Percentiles rank a stretch among this genome's conserved stretches.
phyloP scores from a whole-genome alignment of 2,797 vertebrate genomes.

The Gila robusta region DNA sequence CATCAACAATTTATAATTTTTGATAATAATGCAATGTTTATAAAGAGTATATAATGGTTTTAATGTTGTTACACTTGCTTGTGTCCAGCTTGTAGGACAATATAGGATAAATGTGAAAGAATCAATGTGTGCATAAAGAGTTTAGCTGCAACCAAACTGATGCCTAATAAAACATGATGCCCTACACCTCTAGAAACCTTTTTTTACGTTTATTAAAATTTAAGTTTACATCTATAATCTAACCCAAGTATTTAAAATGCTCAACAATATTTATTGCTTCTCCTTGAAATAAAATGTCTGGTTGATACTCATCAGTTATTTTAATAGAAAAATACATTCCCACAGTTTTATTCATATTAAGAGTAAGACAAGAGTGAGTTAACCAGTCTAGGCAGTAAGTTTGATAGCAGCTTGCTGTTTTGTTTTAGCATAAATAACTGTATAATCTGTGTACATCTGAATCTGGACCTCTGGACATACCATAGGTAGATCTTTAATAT shows the following conservation, averaged over 20 bases:
- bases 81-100: too few relatives aligned
- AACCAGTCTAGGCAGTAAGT: neutral
- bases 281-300: neutral
- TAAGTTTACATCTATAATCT: neutral
- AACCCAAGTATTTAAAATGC: neutral
- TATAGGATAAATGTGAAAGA: too few relatives aligned
- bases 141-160: too few relatives aligned
- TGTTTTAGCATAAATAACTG: neutral
- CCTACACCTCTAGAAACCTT: neutral
- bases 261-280: neutral
- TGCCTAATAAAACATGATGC: too few relatives aligned
- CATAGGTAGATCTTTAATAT: neutral
- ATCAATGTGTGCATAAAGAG: too few relatives aligned
- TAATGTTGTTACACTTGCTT: too few relatives aligned
- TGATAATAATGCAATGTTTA: too few relatives aligned
- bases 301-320: neutral
- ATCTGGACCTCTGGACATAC: neutral
- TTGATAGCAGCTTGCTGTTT: neutral
- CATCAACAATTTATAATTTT: too few relatives aligned
- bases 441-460: neutral
- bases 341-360: neutral
- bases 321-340: neutral
- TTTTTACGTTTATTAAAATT: neutral
- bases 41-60: too few relatives aligned
- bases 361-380: neutral